A percentile compares a stretch with the other conserved stretches of the same genome.
phyloP scores from a whole-genome alignment of 2,888 invertebrate genomes.

The Macrophya alboannulata region DNA sequence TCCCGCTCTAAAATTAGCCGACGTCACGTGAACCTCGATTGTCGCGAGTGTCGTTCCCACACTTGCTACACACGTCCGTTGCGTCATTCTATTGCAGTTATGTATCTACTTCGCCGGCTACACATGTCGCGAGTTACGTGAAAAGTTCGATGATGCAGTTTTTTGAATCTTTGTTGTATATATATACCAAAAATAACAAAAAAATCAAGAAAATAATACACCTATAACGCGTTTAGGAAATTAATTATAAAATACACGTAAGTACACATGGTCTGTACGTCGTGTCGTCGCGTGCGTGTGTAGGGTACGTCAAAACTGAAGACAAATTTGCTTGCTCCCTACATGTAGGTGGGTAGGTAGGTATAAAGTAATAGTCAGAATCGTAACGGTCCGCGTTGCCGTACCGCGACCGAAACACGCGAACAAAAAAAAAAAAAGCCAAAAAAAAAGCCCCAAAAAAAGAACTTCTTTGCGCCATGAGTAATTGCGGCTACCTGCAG shows the following conservation, averaged over 20 bases:
- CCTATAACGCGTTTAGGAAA: neutral
- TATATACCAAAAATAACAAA: neutral
- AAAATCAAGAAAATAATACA: neutral
- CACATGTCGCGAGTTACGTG: neutral
- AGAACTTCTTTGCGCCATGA: neutral
- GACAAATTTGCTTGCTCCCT: slow-evolving; percentile 38
- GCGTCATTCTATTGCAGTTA: slow-evolving; percentile 34
- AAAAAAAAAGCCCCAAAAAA: neutral
- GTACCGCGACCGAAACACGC: slow-evolving; percentile 24
- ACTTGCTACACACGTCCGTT: slow-evolving; percentile 43
- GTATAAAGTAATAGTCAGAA: slow-evolving; percentile 35
- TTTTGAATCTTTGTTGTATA: no score
- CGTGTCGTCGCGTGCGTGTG: slow-evolving; percentile 43
- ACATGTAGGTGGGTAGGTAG: slow-evolving; percentile 3
- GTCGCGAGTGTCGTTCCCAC: slow-evolving; percentile 52
- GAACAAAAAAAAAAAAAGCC: neutral
- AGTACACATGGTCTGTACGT: neutral
- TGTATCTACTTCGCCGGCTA: neutral
- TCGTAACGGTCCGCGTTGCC: slow-evolving; percentile 41
- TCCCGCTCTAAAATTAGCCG: slow-evolving; percentile 57
- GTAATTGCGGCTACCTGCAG: slow-evolving; percentile 24
- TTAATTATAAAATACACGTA: slow-evolving; percentile 57
- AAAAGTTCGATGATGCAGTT: no score
- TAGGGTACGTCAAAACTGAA: slow-evolving; percentile 48
- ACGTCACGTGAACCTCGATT: slow-evolving; percentile 52